phyloP scores from a whole-genome alignment of 1,140 invertebrate genomes.

The Philaenus spumarius region DNA sequence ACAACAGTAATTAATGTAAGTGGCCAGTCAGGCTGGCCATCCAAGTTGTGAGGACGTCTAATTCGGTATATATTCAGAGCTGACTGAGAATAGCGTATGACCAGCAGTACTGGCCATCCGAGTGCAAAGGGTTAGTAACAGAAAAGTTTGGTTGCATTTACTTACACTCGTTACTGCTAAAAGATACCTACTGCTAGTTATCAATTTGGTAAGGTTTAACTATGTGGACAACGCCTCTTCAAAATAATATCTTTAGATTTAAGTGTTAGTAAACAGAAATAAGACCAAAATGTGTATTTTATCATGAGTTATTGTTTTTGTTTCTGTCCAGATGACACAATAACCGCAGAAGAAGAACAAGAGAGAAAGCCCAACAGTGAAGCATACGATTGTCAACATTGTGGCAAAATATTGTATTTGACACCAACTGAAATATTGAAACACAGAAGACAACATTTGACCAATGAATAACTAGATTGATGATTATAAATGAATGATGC shows the following conservation, averaged over 20 bases:
- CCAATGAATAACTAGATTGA: no score
- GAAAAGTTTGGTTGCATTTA: no score
- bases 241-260: not conserved
- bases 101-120: no score
- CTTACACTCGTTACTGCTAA: no score
- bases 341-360: slow-evolving; percentile 24
- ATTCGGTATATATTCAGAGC: no score
- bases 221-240: not conserved
- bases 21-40: no score
- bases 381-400: slow-evolving; percentile 62
- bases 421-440: slow-evolving; percentile 68
- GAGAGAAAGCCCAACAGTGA: slow-evolving; percentile 56
- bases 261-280: not conserved
- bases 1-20: no score
- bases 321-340: slow-evolving; percentile 8
- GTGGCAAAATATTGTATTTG: slow-evolving; percentile 59
- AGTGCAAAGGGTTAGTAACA: no score
- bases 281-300: not conserved
- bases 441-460: slow-evolving; percentile 51
- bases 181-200: no score
- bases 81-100: no score
- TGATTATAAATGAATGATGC: no score
- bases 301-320: not conserved
- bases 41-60: no score
- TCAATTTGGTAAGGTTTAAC: not conserved